Conservation (phyloP, 2,797 vertebrate species). For the Aplochiton taeniatus region DNA sequence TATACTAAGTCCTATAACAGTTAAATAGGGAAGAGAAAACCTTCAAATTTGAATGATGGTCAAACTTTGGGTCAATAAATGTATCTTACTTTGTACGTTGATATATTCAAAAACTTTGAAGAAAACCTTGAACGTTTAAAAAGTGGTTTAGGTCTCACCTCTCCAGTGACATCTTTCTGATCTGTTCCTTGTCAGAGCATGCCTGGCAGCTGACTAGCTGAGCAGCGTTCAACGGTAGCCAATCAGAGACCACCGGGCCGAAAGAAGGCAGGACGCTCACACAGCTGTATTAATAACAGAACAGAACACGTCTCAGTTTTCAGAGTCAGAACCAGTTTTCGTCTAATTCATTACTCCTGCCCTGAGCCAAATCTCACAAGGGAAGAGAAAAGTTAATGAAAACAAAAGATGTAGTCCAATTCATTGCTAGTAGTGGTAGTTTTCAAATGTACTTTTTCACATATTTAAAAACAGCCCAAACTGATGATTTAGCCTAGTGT, state of each 20-base stretch:
- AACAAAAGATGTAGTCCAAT: too few relatives aligned
- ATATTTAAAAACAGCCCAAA: too few relatives aligned
- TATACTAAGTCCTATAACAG: too few relatives aligned
- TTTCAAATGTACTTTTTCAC: too few relatives aligned
- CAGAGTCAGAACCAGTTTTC: not conserved
- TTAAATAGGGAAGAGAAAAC: too few relatives aligned
- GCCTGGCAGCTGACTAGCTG: conserved; percentile 80
- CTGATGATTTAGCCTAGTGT: too few relatives aligned
- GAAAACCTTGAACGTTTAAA: not conserved
- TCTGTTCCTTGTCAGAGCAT: conserved; percentile 80
- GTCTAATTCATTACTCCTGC: too few relatives aligned
- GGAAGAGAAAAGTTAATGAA: too few relatives aligned
- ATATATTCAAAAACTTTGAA: not conserved
- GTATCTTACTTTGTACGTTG: not conserved
- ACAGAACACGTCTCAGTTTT: not conserved
- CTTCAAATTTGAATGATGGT: too few relatives aligned
- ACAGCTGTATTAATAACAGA: conserved; percentile 61
- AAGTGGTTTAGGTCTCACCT: conserved; percentile 70
- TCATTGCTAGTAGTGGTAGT: too few relatives aligned
- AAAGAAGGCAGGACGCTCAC: conserved; percentile 84
- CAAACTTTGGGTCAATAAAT: too few relatives aligned
- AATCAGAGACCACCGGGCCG: conserved; percentile 81
- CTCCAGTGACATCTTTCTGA: conserved; percentile 82
- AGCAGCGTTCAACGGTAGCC: conserved; percentile 85
- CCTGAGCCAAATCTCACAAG: too few relatives aligned